Conservation (phyloP, 2,797 vertebrate species). For the Enoplosus armatus region DNA sequence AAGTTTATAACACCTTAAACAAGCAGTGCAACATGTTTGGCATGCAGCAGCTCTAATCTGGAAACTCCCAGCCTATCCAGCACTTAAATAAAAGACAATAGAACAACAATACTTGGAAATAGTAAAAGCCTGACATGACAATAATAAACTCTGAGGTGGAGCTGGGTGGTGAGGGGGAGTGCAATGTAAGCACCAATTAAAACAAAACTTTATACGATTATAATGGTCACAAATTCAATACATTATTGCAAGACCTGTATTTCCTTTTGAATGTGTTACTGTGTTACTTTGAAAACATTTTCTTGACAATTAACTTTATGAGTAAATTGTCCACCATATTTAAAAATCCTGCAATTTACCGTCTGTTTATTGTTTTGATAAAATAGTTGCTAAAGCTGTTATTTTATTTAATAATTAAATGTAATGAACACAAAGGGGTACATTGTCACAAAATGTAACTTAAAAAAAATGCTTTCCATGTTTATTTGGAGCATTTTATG, state of each 20-base stretch:
- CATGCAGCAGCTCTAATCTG: constrained; percentile 12
- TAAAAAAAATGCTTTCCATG: no score
- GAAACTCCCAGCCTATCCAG: constrained; percentile 13
- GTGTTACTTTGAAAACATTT: no score
- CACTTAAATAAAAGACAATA: not conserved
- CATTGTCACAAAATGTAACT: not conserved
- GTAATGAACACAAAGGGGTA: not conserved
- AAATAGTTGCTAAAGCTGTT: not conserved
- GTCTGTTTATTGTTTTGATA: not conserved
- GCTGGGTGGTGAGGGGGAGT: not conserved
- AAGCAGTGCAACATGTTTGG: not conserved
- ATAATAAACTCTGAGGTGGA: not conserved
- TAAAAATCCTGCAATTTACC: not conserved
- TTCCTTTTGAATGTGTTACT: not conserved
- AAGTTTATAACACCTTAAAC: constrained; percentile 6
- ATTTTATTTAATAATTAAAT: not conserved
- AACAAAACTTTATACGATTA: not conserved
- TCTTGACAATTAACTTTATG: no score
- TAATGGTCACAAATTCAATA: not conserved
- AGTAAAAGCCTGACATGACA: not conserved
- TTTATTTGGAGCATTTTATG: not conserved
- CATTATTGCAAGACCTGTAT: not conserved
- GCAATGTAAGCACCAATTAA: not conserved
- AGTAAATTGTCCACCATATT: not conserved
- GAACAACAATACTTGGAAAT: not conserved